These are phyloP conservation scores for Drosophila repletoides DNA, from an alignment of 1,140 invertebrate genomes.

Conservation along the genomic window DNA sequence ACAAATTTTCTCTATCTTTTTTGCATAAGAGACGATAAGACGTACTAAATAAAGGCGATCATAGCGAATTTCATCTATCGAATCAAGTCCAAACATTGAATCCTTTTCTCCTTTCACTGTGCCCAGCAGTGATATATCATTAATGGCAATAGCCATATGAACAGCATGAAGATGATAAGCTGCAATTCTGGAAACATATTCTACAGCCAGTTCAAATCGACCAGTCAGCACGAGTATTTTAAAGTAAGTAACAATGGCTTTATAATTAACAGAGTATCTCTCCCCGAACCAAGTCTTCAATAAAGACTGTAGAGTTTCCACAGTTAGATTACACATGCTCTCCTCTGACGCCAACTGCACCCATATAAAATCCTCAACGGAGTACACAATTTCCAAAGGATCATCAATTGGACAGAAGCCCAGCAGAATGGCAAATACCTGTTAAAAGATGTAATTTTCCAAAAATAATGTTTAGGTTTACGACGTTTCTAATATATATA, in stretches of 20 bases:
- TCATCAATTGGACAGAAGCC: background rate
- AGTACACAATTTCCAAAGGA: background rate
- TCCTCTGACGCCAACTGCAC: too few relatives aligned
- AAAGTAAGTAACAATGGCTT: background rate
- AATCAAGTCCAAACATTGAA: background rate
- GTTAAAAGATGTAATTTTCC: too few relatives aligned
- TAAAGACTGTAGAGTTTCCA: too few relatives aligned
- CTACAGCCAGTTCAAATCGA: conserved; percentile 5
- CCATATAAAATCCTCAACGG: conserved; percentile 3
- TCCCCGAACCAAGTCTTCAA: too few relatives aligned
- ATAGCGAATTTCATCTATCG: background rate
- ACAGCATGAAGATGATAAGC: background rate
- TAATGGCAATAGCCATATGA: conserved; percentile 16
- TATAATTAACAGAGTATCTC: too few relatives aligned
- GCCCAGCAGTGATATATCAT: background rate
- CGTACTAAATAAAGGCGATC: conserved; percentile 5
- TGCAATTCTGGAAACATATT: background rate
- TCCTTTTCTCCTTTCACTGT: background rate
- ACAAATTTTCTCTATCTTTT: background rate
- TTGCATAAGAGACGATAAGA: background rate
- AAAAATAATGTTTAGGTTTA: too few relatives aligned
- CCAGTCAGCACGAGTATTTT: background rate
- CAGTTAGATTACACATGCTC: too few relatives aligned
- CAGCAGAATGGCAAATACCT: conserved; percentile 1
- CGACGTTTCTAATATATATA: too few relatives aligned